Conservation (phyloP, 2,797 vertebrate genomes). For the Cossypha niveicapilla region DNA sequence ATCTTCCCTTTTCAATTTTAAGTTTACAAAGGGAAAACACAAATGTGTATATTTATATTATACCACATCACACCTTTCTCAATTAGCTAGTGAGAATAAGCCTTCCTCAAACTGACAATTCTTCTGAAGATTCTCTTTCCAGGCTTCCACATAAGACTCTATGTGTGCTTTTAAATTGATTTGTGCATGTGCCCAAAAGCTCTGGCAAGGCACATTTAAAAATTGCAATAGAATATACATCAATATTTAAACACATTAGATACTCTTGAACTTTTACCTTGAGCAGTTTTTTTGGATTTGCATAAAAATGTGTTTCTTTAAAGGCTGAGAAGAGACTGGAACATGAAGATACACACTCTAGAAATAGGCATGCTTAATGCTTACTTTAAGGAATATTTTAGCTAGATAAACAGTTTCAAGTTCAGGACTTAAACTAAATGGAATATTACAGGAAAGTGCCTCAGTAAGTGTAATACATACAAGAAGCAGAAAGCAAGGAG, state of each 20-base stretch:
- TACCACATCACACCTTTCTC: background rate
- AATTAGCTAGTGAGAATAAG: background rate
- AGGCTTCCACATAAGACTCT: background rate
- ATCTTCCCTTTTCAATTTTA: background rate
- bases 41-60: background rate
- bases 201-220: background rate
- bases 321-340: background rate
- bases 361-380: background rate
- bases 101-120: background rate
- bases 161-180: background rate
- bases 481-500: background rate
- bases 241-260: slow-evolving; percentile 32
- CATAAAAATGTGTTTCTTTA: slow-evolving; percentile 18
- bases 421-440: background rate
- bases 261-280: slow-evolving; percentile 29
- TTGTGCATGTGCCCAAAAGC: background rate
- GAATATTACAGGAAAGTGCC: background rate
- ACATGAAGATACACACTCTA: background rate
- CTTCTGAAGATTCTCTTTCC: background rate
- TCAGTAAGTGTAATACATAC: background rate
- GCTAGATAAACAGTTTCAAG: background rate
- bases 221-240: background rate
- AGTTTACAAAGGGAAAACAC: background rate
- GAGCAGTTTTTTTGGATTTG: slow-evolving; percentile 18
- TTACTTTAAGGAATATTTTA: slow-evolving; percentile 10